These are phyloP conservation scores for Grapholita molesta DNA, from an alignment of 1,140 invertebrate genomes.

Conservation along the genomic window DNA sequence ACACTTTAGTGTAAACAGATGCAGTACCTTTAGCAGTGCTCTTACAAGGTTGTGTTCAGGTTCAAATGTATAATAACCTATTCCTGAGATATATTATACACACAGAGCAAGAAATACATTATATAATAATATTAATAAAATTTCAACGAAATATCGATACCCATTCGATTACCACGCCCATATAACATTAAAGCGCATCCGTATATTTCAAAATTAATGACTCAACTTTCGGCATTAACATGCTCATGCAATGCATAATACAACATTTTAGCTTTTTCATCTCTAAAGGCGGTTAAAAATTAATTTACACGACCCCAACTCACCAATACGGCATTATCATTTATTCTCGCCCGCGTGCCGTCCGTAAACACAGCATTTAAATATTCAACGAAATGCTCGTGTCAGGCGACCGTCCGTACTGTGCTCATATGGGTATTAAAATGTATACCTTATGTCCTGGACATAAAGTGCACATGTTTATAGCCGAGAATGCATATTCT, in stretches of 20 bases:
- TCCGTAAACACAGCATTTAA: background rate
- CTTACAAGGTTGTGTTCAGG: no score
- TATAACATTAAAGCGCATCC: background rate
- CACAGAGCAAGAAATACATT: no score
- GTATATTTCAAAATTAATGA: background rate
- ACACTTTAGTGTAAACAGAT: no score
- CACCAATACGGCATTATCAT: background rate
- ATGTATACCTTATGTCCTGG: background rate
- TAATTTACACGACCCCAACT: background rate
- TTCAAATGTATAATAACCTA: no score
- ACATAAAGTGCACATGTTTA: background rate
- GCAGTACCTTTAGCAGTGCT: no score
- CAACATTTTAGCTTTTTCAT: background rate
- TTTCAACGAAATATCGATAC: background rate
- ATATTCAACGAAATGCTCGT: background rate
- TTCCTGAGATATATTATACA: no score
- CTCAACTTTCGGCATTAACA: background rate
- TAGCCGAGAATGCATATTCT: no score
- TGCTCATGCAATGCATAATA: background rate
- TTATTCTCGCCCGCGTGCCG: background rate
- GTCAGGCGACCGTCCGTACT: background rate
- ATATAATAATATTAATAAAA: no score
- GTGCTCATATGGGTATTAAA: background rate
- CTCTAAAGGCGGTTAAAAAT: background rate
- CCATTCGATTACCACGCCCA: background rate